Evolutionary conservation across 2,888 invertebrate genomes (phyloP).

Genomic region (Polylopha cassiicola): DNA sequence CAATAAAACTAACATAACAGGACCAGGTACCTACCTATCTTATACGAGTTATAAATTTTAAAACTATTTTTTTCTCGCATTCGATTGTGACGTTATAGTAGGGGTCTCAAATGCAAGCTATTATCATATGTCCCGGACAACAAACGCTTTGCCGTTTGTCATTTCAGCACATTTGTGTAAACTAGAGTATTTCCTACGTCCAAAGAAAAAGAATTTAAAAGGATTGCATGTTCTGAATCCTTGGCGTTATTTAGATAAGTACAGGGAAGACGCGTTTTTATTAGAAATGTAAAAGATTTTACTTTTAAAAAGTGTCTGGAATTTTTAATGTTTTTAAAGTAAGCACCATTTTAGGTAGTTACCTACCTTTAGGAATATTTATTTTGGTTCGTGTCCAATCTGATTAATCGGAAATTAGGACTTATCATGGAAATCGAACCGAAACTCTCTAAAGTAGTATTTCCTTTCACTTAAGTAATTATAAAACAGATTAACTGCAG

Average conservation of each 20-base stretch:
- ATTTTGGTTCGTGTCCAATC: too few relatives aligned
- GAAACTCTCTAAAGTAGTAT: too few relatives aligned
- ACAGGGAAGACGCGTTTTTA: constrained; percentile 18
- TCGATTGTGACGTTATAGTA: constrained; percentile 38
- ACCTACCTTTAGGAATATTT: too few relatives aligned
- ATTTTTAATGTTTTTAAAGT: not conserved
- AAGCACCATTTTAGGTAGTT: too few relatives aligned
- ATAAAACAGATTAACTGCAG: too few relatives aligned
- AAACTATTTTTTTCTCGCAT: too few relatives aligned
- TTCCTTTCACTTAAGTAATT: too few relatives aligned
- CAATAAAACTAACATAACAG: too few relatives aligned
- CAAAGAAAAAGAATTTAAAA: constrained; percentile 40
- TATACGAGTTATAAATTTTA: too few relatives aligned
- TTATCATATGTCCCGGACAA: constrained; percentile 71
- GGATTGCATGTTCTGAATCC: constrained; percentile 17
- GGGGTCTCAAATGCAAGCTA: constrained; percentile 50
- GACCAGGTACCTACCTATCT: too few relatives aligned
- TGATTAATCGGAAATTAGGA: too few relatives aligned
- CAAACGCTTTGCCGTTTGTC: constrained; percentile 74
- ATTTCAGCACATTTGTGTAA: constrained; percentile 75
- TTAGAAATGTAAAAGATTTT: not conserved
- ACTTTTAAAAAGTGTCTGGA: not conserved
- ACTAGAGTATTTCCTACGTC: constrained; percentile 59
- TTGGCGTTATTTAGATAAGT: constrained; percentile 8
- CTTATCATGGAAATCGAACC: too few relatives aligned